Evolutionary conservation across 2,797 vertebrate species (phyloP), one percentile per base, ranked within the genome.

Genomic region (Propithecus perrieri): DNA sequence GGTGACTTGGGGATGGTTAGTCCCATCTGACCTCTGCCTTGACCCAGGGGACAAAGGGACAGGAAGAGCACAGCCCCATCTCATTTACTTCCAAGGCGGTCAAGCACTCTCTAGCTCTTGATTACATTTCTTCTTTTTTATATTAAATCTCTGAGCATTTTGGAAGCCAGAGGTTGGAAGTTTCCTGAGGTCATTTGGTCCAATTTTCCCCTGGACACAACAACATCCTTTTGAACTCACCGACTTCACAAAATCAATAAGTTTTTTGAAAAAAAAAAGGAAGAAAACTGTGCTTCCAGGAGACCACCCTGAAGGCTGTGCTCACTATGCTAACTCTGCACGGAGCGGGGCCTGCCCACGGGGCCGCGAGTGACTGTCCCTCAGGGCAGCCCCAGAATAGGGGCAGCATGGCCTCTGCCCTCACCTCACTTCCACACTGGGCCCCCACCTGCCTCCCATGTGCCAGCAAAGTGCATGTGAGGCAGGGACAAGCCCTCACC

Each of bases 311-410:
- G 35, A 24, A 26, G 43, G 55, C 38, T 2, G 9, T 7, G 28
- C 17, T 48, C 46, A n/a, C 41, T 41, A 43, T 78, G 38, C 22
- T 18, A 33, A 28, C 33, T 48, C 55, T n/a, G 30, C 35, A 11
- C 0, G 13, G 17, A 55, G 50, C 13, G 26, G 65, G 22, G 50
- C 20, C 26, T 2, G 0, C 14, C 57, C 4, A 1, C 0, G 0
- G 24, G 22, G 48, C 38, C 2, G 6, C 6, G 2, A 38, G 15
- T 30, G 59, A 5, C 74, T 0, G 4, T 13, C 4, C 55, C 11
- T 74, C 50, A 2, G 61, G 13, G 48, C 13, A 4, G 5, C 55
- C 14, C 61, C 61, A 63, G 13, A 17, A 63, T 17, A 1, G 55
- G 22, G 53, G 55, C 7, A 24, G 55, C 55, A 24, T 57, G 22